Base-by-base conservation (phyloP, 2,113 vertebrate genomes). In the Stercorarius parasiticus region DNA sequence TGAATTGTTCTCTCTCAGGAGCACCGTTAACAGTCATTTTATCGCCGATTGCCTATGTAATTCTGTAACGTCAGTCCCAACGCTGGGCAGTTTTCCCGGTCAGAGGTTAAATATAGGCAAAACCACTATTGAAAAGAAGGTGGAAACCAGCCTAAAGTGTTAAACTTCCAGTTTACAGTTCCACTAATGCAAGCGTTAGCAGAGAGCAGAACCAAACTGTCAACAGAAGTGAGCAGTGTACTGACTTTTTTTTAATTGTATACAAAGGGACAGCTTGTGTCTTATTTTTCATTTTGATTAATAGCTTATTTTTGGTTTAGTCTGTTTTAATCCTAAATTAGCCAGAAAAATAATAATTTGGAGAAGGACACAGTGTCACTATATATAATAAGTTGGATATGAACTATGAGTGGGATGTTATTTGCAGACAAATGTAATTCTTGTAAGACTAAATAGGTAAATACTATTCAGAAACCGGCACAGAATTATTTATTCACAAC, bases 11-110 rank as follows among this genome's bases (percentile, higher is more conserved):
- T 73, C 40, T 95, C 53, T 92, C 38, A 53, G 67, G 29, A 86
- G 40, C 34, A 78, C 55, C 64, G 49, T 62, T 77, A 90, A 27
- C 64, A 95, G 45, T 32, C 34, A 20, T 61, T 94, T 90, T 85
- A 53, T 66, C 82, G 67, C 15, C 0, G 0, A 73, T 21, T 12
- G 15, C 22, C 8, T 62, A 4, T 3, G 4, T 71, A 74, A 74
- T 89, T 94, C 77, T 70, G 32, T 29, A 85, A 38, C 27, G 22
- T n/a, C 77, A 45, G 12, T 43, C 70, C 27, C 53, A 95, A 23
- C 6, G 3, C 43, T 69, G 32, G 32, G n/a, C 38, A 65, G 15
- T 38, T 93, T 27, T 89, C 30, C 40, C 1, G 0, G 14, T 55
- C 42, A 67, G 55, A 65, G n/a, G 8, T 79, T 87, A 67, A 18